A percentile compares a stretch with the other conserved stretches of the same genome.
phyloP scores from a whole-genome alignment of 2,797 vertebrate species.

The Urocyon cinereoargenteus region DNA sequence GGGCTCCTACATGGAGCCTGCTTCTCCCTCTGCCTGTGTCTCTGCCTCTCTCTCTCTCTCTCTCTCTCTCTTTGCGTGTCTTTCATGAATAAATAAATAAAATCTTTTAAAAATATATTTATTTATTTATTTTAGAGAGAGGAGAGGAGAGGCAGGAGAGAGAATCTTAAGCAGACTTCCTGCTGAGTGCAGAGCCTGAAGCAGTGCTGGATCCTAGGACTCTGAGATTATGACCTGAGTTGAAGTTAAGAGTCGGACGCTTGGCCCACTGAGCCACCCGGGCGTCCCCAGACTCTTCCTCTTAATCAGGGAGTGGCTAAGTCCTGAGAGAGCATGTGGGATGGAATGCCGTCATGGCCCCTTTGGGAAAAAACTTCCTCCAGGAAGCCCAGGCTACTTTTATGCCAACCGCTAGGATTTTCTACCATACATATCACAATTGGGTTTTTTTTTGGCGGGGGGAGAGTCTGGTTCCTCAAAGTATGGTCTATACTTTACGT shows the following conservation, averaged over 20 bases:
- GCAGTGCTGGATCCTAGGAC: background rate
- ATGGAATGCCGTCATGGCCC: background rate
- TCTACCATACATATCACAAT: too few relatives aligned
- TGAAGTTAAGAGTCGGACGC: background rate
- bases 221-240: background rate
- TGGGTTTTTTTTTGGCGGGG: background rate
- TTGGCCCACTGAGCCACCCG: background rate
- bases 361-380: background rate
- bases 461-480: background rate
- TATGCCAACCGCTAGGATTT: rapidly evolving
- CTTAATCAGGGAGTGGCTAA: background rate
- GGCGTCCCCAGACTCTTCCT: background rate
- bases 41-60: too few relatives aligned
- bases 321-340: background rate
- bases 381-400: background rate
- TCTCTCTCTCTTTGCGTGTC: too few relatives aligned
- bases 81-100: too few relatives aligned
- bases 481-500: background rate
- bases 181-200: background rate
- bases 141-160: background rate
- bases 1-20: too few relatives aligned
- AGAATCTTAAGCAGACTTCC: background rate
- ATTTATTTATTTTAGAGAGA: background rate
- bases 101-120: background rate
- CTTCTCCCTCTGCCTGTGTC: too few relatives aligned